Evolutionary conservation across 2,888 invertebrate species (phyloP).

Genomic region (Parasteatoda lunata): DNA sequence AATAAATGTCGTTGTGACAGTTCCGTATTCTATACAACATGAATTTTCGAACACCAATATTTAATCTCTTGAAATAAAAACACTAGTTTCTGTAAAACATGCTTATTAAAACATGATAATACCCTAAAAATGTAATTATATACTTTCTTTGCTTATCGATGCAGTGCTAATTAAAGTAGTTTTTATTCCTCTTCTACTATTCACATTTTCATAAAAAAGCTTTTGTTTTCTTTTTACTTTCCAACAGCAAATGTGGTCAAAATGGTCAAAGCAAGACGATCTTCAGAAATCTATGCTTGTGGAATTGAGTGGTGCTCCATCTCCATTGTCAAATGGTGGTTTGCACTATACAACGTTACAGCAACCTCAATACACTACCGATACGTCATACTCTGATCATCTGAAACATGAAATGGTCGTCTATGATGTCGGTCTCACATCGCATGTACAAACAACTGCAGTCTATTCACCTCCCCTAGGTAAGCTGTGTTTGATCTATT

Average conservation of each 20-base stretch:
- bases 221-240: background rate
- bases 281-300: slow-evolving; percentile 65
- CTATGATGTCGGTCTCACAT: slow-evolving; percentile 79
- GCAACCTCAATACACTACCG: slow-evolving; percentile 61
- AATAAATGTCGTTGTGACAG: too few relatives aligned
- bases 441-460: slow-evolving; percentile 78
- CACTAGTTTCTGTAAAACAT: too few relatives aligned
- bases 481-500: slow-evolving; percentile 49
- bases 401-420: slow-evolving; percentile 76
- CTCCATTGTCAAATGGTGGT: slow-evolving; percentile 58
- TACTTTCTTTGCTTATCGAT: background rate
- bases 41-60: too few relatives aligned
- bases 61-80: too few relatives aligned
- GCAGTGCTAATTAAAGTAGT: background rate
- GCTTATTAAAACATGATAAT: too few relatives aligned
- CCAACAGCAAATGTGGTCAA: slow-evolving; percentile 66
- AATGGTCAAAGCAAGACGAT: slow-evolving; percentile 67
- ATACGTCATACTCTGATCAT: slow-evolving; percentile 55
- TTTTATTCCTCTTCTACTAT: background rate
- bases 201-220: background rate
- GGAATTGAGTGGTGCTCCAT: slow-evolving; percentile 64
- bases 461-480: slow-evolving; percentile 87
- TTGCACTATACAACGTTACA: slow-evolving; percentile 64
- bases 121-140: too few relatives aligned
- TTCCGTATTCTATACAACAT: too few relatives aligned